Base-by-base conservation (phyloP, 2,888 invertebrate genomes). In the Allophyes oxyacanthae region DNA sequence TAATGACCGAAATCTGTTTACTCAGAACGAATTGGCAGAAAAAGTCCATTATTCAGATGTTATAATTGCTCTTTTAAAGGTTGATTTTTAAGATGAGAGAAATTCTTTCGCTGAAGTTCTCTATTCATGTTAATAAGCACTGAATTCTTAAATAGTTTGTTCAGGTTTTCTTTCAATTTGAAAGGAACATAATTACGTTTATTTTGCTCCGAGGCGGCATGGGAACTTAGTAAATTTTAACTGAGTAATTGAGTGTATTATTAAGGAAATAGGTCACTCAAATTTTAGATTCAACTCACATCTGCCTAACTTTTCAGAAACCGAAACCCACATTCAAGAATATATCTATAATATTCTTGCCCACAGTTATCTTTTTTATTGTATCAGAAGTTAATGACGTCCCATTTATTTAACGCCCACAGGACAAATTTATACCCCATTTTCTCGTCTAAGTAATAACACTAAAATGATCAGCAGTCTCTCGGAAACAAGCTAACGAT, bases 381-480 rank as follows among this genome's bases (percentile, higher is more conserved):
- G n/a, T n/a, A n/a, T n/a, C n/a, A 4, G 4, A 20, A 20, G 20
- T 20, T 20, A 20, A 20, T n/a, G n/a, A n/a, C n/a, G 20, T 20
- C 20, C 2, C 4, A 20, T 20, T 20, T 4, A 28, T 28, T 28
- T 4, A 28, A 28, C 28, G 6, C 8, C 28, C 28, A 20, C 20
- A 20, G 20, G 4, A 20, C 20, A 20, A 20, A 20, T 4, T 3
- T 20, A 20, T 20, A 41, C 36, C 25, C 50, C n/a, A 41, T 48
- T 57, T 14, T 13, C 33, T 41, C 28, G 9, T 28, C 28, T 25
- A n/a, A 36, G 70, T 51, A 52, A 64, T 64, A 70, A 68, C 73
- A 70, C 50, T 72, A 53, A 52, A 69, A 73, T 71, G 56, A 70
- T 72, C 53, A 68, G 42, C 43, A 54, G 45, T 53, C 51, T 46